These are phyloP conservation scores for Bembecia ichneumoniformis DNA, from an alignment of 2,888 invertebrate genomes.

Conservation along the genomic window DNA sequence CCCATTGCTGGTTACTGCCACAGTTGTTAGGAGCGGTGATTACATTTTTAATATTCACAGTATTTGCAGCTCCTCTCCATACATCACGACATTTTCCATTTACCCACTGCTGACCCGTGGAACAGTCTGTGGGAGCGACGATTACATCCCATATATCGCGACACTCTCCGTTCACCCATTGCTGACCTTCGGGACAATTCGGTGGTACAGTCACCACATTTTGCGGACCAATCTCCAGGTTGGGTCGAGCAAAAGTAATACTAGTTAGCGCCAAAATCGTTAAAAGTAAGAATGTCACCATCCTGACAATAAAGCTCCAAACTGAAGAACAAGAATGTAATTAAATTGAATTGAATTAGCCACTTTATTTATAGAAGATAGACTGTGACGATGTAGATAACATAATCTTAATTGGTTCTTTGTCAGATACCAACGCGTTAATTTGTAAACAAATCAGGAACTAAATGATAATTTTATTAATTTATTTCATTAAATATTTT, in stretches of 20 bases:
- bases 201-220: slow-evolving; percentile 19
- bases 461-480: neutral
- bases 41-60: slow-evolving; percentile 13
- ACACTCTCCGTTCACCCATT: slow-evolving; percentile 19
- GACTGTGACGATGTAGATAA: slow-evolving; percentile 18
- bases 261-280: neutral
- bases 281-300: neutral
- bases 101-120: slow-evolving; percentile 9
- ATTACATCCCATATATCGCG: slow-evolving; percentile 13
- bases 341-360: slow-evolving; percentile 28
- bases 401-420: slow-evolving; percentile 15
- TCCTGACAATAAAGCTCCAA: neutral
- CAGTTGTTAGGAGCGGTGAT: slow-evolving; percentile 27
- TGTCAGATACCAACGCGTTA: neutral
- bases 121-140: slow-evolving; percentile 11
- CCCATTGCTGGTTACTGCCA: slow-evolving; percentile 16
- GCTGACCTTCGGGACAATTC: slow-evolving; percentile 22
- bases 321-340: slow-evolving; percentile 14
- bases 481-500: too few relatives aligned
- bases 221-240: slow-evolving; percentile 1
- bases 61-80: slow-evolving; percentile 3
- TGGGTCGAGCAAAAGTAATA: neutral
- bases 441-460: neutral
- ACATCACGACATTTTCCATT: slow-evolving; percentile 13
- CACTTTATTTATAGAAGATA: slow-evolving; percentile 3